A percentile compares a stretch with the other conserved stretches of the same genome.
These are phyloP conservation scores for Rhynchophorus ferrugineus DNA, from an alignment of 1,140 invertebrate genomes.

Conservation along the genomic window DNA sequence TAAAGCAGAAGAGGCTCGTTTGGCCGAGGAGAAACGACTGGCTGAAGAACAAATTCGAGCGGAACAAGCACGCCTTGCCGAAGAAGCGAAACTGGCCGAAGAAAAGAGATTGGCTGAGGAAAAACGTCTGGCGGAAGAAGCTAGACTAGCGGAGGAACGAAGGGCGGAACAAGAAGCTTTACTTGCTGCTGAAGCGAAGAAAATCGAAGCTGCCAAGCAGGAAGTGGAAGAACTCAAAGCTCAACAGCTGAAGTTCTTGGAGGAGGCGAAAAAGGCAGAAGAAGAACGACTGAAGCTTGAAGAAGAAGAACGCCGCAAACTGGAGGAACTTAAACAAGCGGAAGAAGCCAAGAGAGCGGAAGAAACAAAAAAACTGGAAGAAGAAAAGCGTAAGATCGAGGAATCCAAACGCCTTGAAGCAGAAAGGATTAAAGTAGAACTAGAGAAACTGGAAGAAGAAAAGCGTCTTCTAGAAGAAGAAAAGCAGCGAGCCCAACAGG, in stretches of 20 bases:
- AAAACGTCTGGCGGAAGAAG: slow-evolving; percentile 45
- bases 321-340: slow-evolving; percentile 20
- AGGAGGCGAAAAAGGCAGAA: slow-evolving; percentile 22
- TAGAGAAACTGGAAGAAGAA: slow-evolving; percentile 19
- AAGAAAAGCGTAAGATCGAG: slow-evolving; percentile 29
- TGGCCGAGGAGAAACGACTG: slow-evolving; percentile 33
- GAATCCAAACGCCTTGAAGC: slow-evolving; percentile 22
- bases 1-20: slow-evolving; percentile 30
- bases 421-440: slow-evolving; percentile 25
- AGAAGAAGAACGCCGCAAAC: slow-evolving; percentile 25
- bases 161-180: slow-evolving; percentile 5
- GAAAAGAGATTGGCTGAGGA: slow-evolving; percentile 35
- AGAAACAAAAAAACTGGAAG: slow-evolving; percentile 15
- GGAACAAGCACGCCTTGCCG: slow-evolving; percentile 37
- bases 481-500: slow-evolving; percentile 32
- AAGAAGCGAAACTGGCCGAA: slow-evolving; percentile 43
- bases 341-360: slow-evolving; percentile 27
- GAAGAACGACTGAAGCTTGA: slow-evolving; percentile 32
- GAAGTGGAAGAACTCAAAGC: slow-evolving; percentile 19
- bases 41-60: slow-evolving; percentile 44
- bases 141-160: slow-evolving; percentile 22
- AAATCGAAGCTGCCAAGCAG: slow-evolving; percentile 32
- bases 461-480: slow-evolving; percentile 25
- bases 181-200: slow-evolving; percentile 37
- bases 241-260: slow-evolving; percentile 13